Evolutionary conservation across 2,888 invertebrate species (phyloP).

Genomic region (Gymnoscelis rufifasciata): DNA sequence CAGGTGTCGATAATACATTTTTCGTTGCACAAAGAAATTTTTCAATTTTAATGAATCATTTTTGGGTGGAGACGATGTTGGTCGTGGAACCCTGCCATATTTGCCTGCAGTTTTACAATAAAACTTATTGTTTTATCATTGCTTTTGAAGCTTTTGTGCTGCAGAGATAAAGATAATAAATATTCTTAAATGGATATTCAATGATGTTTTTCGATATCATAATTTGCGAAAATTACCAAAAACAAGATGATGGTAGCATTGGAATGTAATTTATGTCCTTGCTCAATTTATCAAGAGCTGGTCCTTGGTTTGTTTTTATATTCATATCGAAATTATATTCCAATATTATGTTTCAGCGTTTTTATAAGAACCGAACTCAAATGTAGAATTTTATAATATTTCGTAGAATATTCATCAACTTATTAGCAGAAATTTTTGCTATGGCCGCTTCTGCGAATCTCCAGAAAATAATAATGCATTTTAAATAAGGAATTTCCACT

Average conservation of each 20-base stretch:
- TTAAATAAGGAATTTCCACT: too few species aligned
- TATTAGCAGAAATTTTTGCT: too few species aligned
- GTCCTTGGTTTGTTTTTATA: slow-evolving; percentile 3
- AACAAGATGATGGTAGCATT: slow-evolving; percentile 15
- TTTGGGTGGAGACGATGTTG: slow-evolving; percentile 35
- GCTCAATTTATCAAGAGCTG: slow-evolving; percentile 8
- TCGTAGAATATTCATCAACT: too few species aligned
- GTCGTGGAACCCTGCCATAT: slow-evolving; percentile 36
- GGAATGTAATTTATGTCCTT: slow-evolving; percentile 23
- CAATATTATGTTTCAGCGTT: too few species aligned
- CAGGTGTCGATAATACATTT: slow-evolving; percentile 18
- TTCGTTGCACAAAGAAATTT: slow-evolving; percentile 25
- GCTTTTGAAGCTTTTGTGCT: slow-evolving; percentile 25
- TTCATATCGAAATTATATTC: too few species aligned
- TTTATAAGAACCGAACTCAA: too few species aligned
- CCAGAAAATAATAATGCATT: too few species aligned
- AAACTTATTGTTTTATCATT: slow-evolving; percentile 33
- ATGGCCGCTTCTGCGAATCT: too few species aligned
- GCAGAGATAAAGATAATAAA: slow-evolving; percentile 27
- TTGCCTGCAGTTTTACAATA: slow-evolving; percentile 34
- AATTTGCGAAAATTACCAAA: slow-evolving; percentile 13
- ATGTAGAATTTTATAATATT: too few species aligned
- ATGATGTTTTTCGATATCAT: slow-evolving; percentile 21
- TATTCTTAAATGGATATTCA: slow-evolving; percentile 24
- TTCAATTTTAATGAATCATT: slow-evolving; percentile 38